phyloP scores from a whole-genome alignment of 2,797 vertebrate genomes.

The Gymnoscopelus microlampas region DNA sequence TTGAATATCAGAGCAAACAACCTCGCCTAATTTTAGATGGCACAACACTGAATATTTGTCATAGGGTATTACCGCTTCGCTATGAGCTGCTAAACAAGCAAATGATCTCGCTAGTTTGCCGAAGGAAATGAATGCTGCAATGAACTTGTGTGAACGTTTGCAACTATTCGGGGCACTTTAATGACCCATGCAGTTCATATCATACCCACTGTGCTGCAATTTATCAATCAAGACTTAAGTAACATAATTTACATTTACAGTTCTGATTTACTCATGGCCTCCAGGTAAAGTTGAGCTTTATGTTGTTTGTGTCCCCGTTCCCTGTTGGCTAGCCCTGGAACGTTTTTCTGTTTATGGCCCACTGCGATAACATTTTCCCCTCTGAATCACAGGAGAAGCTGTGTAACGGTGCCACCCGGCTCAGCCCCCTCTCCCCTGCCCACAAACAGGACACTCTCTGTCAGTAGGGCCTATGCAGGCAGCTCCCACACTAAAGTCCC shows the following conservation, averaged over 20 bases:
- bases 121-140: conserved; percentile 31
- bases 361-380: conserved; percentile 78
- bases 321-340: conserved; percentile 65
- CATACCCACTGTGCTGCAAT: conserved; percentile 35
- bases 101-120: conserved; percentile 41
- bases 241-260: conserved; percentile 51
- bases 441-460: conserved; percentile 77
- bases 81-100: conserved; percentile 53
- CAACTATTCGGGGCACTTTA: conserved; percentile 13
- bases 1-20: conserved; percentile 56
- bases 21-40: conserved; percentile 58
- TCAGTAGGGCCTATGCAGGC: conserved; percentile 44
- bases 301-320: conserved; percentile 70
- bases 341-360: conserved; percentile 68
- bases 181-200: conserved; percentile 12
- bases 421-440: conserved; percentile 34
- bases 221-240: conserved; percentile 38
- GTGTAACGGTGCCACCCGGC: conserved; percentile 64
- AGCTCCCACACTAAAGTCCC: conserved; percentile 71
- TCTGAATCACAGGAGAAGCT: conserved; percentile 76
- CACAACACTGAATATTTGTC: conserved; percentile 58
- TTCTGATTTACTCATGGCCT: conserved; percentile 38
- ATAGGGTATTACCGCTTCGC: conserved; percentile 27
- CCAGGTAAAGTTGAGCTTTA: conserved; percentile 57
- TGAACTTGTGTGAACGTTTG: conserved; percentile 13